Evolutionary conservation across 2,113 vertebrate species (phyloP).

Genomic region (Corapipo altera): DNA sequence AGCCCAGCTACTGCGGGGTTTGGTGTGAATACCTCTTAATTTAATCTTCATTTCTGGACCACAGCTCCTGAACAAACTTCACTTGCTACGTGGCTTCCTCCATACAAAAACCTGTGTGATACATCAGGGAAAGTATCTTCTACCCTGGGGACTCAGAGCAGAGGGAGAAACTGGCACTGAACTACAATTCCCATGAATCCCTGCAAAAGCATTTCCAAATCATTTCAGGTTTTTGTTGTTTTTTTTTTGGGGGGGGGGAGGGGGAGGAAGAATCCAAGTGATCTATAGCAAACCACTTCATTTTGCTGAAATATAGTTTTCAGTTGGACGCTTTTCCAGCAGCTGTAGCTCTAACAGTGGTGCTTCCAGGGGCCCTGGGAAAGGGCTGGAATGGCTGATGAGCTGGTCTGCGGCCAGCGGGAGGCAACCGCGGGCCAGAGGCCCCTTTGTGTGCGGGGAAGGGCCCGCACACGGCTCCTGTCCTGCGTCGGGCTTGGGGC

Average conservation of each 20-base stretch:
- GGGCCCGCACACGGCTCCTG: accelerated
- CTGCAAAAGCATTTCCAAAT: background rate
- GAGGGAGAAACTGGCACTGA: background rate
- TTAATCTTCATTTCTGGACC: background rate
- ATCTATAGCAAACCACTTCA: accelerated
- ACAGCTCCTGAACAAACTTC: background rate
- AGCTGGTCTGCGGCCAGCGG: background rate
- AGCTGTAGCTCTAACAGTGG: background rate
- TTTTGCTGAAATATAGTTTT: background rate
- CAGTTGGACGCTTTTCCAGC: background rate
- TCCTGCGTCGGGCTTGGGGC: background rate
- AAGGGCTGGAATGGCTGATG: background rate
- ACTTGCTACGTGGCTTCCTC: background rate
- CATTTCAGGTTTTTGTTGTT: accelerated
- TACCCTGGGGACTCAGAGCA: background rate
- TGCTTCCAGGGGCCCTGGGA: background rate
- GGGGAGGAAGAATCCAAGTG: background rate
- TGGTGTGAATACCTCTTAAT: background rate
- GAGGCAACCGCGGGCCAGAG: background rate
- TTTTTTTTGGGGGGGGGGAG: too few species aligned
- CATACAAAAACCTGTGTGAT: background rate
- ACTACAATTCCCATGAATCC: background rate
- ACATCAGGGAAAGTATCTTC: accelerated
- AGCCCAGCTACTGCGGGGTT: background rate
- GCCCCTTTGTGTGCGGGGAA: accelerated